Base-by-base conservation (phyloP, 2,888 invertebrate genomes). In the Tetramorium bicarinatum region DNA sequence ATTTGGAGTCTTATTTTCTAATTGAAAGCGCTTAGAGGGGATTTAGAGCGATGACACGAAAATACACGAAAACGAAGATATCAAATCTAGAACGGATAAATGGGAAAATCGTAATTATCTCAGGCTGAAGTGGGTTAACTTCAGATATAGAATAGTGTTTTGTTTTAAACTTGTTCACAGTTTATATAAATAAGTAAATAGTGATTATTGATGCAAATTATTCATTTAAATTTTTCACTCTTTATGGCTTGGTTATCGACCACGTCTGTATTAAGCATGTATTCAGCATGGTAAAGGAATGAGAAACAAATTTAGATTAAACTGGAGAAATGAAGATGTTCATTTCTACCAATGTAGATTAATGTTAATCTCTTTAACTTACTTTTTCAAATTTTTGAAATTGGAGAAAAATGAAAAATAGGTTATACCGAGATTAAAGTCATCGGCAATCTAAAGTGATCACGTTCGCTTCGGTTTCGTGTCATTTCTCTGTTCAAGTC, bases 21-120 rank as follows among this genome's bases (percentile, higher is more conserved):
- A 0, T 21, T 44, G 8, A 0, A 56, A 74, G 41, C 41, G 64
- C 11, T 67, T 29, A 29, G 7, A 66, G 29, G 29, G 25, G 15
- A 25, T 44, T 74, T 72, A 21, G 21, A 79, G 25, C 47, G 59
- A 79, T 47, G 59, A 74, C 74, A 59, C 47, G 56, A 75, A 21
- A 59, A 44, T 72, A 34, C 18, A 21, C 34, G 3, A 56, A 54
- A n/a, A 56, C 29, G 13, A 77, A 38, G 47, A 49, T 0, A 47
- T 34, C 7, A 34, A 62, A 47, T 62, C 3, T 47, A 74, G 41
- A 29, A 44, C 7, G 13, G 18, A 25, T 72, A 25, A 54, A 54
- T 71, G 21, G n/a, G 15, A 25, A 56, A 59, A 41, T 41, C 2
- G 7, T 41, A 21, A 18, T 25, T 41, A 9, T 72, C 18, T 41